These are phyloP conservation scores for Dendrophyllia cribrosa DNA, from an alignment of 64 coral and sea anemone species.

Conservation along the genomic window DNA sequence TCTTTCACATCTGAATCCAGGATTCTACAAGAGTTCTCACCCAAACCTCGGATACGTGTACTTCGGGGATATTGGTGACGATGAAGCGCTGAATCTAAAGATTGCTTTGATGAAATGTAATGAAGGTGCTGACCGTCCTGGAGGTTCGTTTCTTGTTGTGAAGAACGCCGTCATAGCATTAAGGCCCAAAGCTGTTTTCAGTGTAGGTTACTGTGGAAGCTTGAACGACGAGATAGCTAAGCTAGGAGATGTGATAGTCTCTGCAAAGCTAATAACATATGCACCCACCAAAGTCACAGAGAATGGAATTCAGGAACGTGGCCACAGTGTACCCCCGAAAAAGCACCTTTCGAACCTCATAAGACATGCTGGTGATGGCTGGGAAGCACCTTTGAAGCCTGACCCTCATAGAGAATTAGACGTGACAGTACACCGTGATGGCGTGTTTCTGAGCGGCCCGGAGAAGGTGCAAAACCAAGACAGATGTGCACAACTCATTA, in stretches of 20 bases:
- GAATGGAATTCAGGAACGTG: not conserved
- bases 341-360: not conserved
- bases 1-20: not conserved
- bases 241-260: conserved; percentile 12
- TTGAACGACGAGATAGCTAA: not conserved
- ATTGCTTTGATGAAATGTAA: conserved; percentile 1
- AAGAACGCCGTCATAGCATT: not conserved
- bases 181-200: conserved; percentile 4
- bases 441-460: conserved; percentile 43
- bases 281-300: not conserved
- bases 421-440: conserved; percentile 14
- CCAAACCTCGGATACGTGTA: not conserved
- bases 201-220: not conserved
- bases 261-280: not conserved
- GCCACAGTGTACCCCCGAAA: not conserved
- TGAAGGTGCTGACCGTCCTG: not conserved
- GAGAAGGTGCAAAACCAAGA: not conserved
- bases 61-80: not conserved
- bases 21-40: not conserved
- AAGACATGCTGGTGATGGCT: not conserved
- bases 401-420: not conserved
- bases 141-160: not conserved
- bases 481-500: not conserved
- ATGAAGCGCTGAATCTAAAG: not conserved
- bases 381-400: conserved; percentile 28